A percentile compares a stretch with the other conserved stretches of the same genome.
These are phyloP conservation scores for Pelmatolapia mariae DNA, from an alignment of 2,113 vertebrate genomes.

Conservation along the genomic window DNA sequence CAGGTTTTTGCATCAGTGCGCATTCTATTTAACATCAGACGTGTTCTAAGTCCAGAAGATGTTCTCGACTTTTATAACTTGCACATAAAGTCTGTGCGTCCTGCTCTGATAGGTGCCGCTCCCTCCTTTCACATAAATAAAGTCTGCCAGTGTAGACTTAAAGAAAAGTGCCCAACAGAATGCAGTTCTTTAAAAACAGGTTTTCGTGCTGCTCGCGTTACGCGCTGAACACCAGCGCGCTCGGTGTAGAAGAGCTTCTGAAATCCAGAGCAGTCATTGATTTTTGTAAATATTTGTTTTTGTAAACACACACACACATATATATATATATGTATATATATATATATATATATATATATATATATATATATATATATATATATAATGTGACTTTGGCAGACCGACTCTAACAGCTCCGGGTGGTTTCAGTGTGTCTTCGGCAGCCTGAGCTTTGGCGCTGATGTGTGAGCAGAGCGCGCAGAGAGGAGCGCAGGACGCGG, in stretches of 20 bases:
- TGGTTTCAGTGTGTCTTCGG: not conserved
- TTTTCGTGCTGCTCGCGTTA: not conserved
- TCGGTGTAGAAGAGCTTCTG: not conserved
- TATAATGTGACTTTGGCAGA: not conserved
- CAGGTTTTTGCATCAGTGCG: not conserved
- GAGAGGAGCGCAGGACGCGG: not conserved
- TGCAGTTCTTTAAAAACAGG: not conserved
- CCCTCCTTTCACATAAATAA: not conserved
- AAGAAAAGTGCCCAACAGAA: not conserved
- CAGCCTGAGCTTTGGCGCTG: not conserved
- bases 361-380: not conserved
- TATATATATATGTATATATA: rapidly evolving
- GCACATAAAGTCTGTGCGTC: not conserved
- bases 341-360: too few relatives aligned
- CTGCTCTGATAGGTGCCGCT: not conserved
- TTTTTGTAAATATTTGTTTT: not conserved
- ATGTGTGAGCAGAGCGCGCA: not conserved
- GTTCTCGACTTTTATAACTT: not conserved
- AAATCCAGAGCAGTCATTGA: rapidly evolving
- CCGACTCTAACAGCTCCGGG: not conserved
- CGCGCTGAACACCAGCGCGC: not conserved
- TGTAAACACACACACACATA: too few relatives aligned
- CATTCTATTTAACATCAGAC: rapidly evolving
- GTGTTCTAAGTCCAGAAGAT: not conserved
- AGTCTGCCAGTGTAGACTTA: not conserved